A percentile compares a stretch with the other conserved stretches of the same genome.
Evolutionary conservation across 2,888 invertebrate genomes (phyloP).

Genomic region (Tricholauxania praeusta): DNA sequence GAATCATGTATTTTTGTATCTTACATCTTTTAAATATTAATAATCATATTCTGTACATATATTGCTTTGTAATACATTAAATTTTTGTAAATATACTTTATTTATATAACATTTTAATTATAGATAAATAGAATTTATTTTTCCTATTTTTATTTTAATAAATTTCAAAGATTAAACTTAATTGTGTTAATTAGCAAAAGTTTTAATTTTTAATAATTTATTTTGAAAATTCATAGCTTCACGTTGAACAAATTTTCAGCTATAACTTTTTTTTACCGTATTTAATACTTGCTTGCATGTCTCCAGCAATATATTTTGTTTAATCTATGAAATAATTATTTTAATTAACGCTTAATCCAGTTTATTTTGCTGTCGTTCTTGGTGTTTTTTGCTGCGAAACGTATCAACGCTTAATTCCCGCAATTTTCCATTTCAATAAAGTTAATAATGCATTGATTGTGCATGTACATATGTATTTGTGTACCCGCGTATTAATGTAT

Average conservation of each 20-base stretch:
- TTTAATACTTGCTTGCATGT: too few relatives aligned
- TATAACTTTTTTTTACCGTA: too few relatives aligned
- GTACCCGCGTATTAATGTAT: not conserved
- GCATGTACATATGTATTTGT: not conserved
- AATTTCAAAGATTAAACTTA: too few relatives aligned
- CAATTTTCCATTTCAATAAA: slow-evolving; percentile 24
- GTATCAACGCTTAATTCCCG: slow-evolving; percentile 23
- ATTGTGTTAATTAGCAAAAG: too few relatives aligned
- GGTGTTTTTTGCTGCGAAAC: slow-evolving; percentile 41
- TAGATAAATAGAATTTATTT: not conserved
- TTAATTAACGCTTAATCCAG: too few relatives aligned
- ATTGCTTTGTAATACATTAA: too few relatives aligned
- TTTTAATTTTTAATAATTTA: too few relatives aligned
- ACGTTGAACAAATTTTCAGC: too few relatives aligned
- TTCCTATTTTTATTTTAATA: not conserved
- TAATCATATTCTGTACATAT: too few relatives aligned
- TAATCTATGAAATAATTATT: not conserved
- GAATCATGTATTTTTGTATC: too few relatives aligned
- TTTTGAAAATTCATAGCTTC: too few relatives aligned
- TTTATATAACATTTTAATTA: slow-evolving; percentile 14
- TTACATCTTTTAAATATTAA: too few relatives aligned
- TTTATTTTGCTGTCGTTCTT: slow-evolving; percentile 38
- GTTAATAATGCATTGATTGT: slow-evolving; percentile 3
- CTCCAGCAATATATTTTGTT: slow-evolving; percentile 7
- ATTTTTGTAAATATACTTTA: slow-evolving; percentile 21